Base-by-base conservation (phyloP, 2,113 vertebrate genomes). In the Pristiophorus japonicus region DNA sequence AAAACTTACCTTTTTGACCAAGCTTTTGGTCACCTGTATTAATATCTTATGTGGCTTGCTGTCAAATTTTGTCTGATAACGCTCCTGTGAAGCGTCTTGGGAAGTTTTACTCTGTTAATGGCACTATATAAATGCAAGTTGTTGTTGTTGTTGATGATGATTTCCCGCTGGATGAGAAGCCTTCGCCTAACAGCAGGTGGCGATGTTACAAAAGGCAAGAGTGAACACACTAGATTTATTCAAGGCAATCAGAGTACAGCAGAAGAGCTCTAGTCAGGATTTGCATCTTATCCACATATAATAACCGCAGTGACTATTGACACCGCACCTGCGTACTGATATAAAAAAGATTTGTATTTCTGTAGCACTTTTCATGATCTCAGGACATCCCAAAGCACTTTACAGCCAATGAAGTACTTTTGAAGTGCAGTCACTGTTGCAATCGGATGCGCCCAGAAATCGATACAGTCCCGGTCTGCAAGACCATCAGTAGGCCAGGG, bases 131-230 rank as follows among this genome's bases (percentile, higher is more conserved):
- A 92, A 59, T 34, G 3, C 84, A 87, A 87, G 8, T 51, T 51
- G 20, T n/a, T 88, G 47, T n/a, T 88, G 47, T 51, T 88, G 10
- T 18, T 88, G 85, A 34, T 91, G 85, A 34, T 91, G 55, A n/a
- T 4, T 59, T 91, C 7, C 34, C 14, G n/a, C 34, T 91, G 87
- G 34, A 62, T 18, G 87, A 62, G 51, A 38, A 92, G 59, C 34
- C 7, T 81, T 63, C 6, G 18, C 38, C 18, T 34, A 92, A 63
- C 88, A 92, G 55, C 20, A 92, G 88, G 18, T 92, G 88, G 88
- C 59, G 88, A 92, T 63, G n/a, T 92, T 92, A 65, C 88, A 63
- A 92, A 92, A 92, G 88, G 14, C 14, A 63, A 62, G n/a, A 38
- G 30, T n/a, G 55, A 38, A 6, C 5, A 1, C 20, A 14, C 63